These are phyloP conservation scores for Alca torda DNA, from an alignment of 2,797 vertebrate species.

Conservation along the genomic window DNA sequence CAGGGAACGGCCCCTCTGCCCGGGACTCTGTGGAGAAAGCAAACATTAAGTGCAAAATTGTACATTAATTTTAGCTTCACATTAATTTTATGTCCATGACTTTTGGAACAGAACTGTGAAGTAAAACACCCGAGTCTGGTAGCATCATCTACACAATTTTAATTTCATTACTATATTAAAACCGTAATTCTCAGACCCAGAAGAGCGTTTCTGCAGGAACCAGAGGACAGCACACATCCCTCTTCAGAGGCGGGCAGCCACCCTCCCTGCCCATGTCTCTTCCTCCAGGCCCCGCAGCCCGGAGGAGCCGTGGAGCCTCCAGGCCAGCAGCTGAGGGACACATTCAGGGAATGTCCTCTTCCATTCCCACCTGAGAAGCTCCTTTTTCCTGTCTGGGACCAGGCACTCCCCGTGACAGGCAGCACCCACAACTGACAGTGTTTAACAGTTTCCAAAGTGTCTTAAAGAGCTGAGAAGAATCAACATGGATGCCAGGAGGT, in stretches of 20 bases:
- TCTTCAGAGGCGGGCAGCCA: not conserved
- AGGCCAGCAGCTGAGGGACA: not conserved
- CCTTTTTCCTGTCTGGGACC: not conserved
- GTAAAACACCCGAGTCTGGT: not conserved
- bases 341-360: not conserved
- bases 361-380: not conserved
- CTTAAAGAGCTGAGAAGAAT: not conserved
- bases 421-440: not conserved
- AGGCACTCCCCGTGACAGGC: accelerated
- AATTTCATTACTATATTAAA: not conserved
- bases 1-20: not conserved
- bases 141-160: not conserved
- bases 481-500: not conserved
- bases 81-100: not conserved
- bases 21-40: not conserved
- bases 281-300: not conserved
- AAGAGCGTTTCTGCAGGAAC: not conserved
- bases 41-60: not conserved
- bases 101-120: not conserved
- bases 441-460: not conserved
- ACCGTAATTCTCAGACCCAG: not conserved
- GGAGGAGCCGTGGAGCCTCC: not conserved
- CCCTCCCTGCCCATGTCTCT: not conserved
- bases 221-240: not conserved
- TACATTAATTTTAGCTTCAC: not conserved